Base-by-base conservation (phyloP, 2,797 vertebrate genomes). In the Chaenodraco wilsoni region DNA sequence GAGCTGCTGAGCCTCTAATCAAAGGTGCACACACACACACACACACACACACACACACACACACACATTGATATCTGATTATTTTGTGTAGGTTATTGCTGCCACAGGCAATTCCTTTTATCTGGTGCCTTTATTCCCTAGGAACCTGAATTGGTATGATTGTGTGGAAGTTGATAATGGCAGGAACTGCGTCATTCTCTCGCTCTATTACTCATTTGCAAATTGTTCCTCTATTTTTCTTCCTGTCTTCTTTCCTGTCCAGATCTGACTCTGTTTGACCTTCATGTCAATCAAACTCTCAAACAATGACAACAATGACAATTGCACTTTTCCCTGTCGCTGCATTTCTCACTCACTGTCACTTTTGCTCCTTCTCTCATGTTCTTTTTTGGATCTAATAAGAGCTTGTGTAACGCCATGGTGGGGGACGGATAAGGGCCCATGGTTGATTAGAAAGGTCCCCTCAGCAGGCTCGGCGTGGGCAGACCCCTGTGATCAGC, bases 171-270 rank as follows among this genome's bases (percentile, higher is more conserved):
- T 54, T 75, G 77, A 77, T 84, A 72, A 83, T 45, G 3, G 23
- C 56, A 52, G 57, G 43, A 69, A 68, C 8, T 84, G 69, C 69
- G 65, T 87, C 85, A 86, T 50, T 82, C 78, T 65, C 23, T 82
- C 31, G 0, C 87, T 86, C 84, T 83, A 76, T 74, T 81, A 40
- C 85, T 85, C 76, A 71, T 79, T 90, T 89, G 83, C 87, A 86
- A 16, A 62, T 43, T 75, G 81, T 78, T 61, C 19, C 6, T 50
- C 45, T 59, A 27, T 61, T 74, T 56, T 57, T 79, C 74, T 87
- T 88, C 85, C 87, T 76, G 64, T 82, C 74, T 79, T n/a, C 40
- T 49, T 84, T 80, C 77, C 76, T 71, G 70, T 58, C 46, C 33
- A 31, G 27, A 79, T 81, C 55, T 64, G 52, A 16, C 57, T 41